Conservation (phyloP, 1,140 invertebrate species). For the Asobara japonica region DNA sequence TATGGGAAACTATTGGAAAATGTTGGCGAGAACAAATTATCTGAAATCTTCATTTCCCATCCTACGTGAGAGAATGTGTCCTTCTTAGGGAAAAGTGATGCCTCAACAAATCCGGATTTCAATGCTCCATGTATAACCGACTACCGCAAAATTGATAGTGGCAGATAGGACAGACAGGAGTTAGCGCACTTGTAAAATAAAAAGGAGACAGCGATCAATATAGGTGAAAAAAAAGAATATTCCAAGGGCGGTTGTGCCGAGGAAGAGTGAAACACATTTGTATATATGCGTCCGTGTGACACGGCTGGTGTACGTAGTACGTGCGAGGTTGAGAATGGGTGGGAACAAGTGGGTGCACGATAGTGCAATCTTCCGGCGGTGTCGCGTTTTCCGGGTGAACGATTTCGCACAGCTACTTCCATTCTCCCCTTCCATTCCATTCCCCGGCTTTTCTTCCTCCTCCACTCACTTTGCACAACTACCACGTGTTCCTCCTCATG, state of each 20-base stretch:
- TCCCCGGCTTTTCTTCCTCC: slow-evolving; percentile 21
- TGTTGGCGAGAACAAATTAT: no score
- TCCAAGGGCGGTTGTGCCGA: slow-evolving; percentile 8
- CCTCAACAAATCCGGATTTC: not conserved
- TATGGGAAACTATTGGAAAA: no score
- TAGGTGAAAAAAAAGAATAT: slow-evolving; percentile 29
- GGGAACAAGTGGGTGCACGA: slow-evolving; percentile 57
- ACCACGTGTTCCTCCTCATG: not conserved
- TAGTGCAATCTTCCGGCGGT: slow-evolving; percentile 58
- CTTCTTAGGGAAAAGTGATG: not conserved
- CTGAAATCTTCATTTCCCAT: no score
- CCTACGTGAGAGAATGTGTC: no score
- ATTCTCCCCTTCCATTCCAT: not conserved
- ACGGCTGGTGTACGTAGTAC: not conserved
- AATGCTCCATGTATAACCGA: not conserved
- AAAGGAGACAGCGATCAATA: not conserved
- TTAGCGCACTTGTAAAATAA: slow-evolving; percentile 4
- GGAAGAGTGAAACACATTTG: slow-evolving; percentile 40
- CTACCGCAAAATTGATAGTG: slow-evolving; percentile 3
- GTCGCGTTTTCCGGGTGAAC: slow-evolving; percentile 56
- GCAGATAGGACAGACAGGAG: slow-evolving; percentile 12
- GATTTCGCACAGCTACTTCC: slow-evolving; percentile 45
- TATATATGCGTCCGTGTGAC: slow-evolving; percentile 31
- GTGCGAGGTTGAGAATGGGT: slow-evolving; percentile 22
- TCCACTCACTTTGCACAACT: slow-evolving; percentile 17